Percentiles rank a stretch among this genome's conserved stretches.
Evolutionary conservation across 2,888 invertebrate species (phyloP).

Genomic region (Caenorhabditis macrosperma): DNA sequence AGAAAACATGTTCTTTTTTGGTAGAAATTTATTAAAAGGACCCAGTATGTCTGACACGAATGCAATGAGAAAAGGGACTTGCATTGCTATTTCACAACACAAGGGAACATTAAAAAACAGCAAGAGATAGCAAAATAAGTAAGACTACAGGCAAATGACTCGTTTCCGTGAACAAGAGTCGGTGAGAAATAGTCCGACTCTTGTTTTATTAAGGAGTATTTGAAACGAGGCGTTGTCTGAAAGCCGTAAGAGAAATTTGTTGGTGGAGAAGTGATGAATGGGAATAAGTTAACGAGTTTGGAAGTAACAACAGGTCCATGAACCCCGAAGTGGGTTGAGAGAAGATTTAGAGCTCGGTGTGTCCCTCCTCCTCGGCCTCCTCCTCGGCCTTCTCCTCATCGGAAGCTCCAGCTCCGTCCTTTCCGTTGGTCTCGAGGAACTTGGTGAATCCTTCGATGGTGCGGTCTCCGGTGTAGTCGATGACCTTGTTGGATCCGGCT

Average conservation of each 20-base stretch:
- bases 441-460: conserved; percentile 93
- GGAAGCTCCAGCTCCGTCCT: conserved; percentile 83
- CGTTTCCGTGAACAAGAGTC: conserved; percentile 17
- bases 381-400: conserved; percentile 79
- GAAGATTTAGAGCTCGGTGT: conserved; percentile 70
- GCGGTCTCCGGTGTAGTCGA: conserved; percentile 96
- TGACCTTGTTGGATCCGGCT: conserved; percentile 90
- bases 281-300: conserved; percentile 50
- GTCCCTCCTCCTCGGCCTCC: conserved; percentile 76
- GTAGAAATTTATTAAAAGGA: conserved; percentile 57
- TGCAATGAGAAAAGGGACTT: conserved; percentile 62
- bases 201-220: conserved; percentile 41
- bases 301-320: conserved; percentile 55
- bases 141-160: conserved; percentile 2
- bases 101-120: conserved; percentile 44
- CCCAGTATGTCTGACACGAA: conserved; percentile 65
- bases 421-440: conserved; percentile 94
- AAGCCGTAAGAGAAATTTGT: conserved; percentile 27
- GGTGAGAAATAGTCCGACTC: not conserved
- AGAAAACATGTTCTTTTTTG: no score
- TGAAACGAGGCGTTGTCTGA: conserved; percentile 15
- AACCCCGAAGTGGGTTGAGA: conserved; percentile 35
- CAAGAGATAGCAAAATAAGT: conserved; percentile 53
- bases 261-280: conserved; percentile 4
- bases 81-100: conserved; percentile 60